Evolutionary conservation across 2,888 invertebrate genomes (phyloP).

Genomic region (Dioctria linearis): DNA sequence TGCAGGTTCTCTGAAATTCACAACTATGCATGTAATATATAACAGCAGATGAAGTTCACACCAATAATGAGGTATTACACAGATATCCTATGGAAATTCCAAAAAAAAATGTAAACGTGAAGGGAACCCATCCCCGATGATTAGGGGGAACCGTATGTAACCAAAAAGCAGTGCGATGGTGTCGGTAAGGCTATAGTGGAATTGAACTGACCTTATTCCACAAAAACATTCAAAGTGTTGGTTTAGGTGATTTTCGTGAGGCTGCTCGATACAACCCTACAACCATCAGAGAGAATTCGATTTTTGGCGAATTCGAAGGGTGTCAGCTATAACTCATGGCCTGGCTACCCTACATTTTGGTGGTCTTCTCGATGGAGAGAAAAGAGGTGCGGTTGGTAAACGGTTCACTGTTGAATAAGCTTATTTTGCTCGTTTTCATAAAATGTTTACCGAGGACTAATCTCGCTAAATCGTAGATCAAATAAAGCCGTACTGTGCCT

Average conservation of each 20-base stretch:
- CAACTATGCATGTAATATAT: too few species aligned
- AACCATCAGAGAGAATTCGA: slow-evolving; percentile 31
- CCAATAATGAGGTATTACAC: background rate
- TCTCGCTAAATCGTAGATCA: slow-evolving; percentile 48
- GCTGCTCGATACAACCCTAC: background rate
- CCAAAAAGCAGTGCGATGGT: background rate
- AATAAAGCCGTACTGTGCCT: slow-evolving; percentile 43
- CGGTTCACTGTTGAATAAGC: slow-evolving; percentile 13
- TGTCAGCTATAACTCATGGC: slow-evolving; percentile 14
- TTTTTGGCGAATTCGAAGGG: slow-evolving; percentile 31
- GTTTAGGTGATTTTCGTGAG: slow-evolving; percentile 5
- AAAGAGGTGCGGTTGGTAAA: slow-evolving; percentile 10
- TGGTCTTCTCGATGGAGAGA: background rate
- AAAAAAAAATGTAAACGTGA: background rate
- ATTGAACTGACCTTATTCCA: background rate
- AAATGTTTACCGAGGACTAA: slow-evolving; percentile 47
- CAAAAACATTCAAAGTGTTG: background rate
- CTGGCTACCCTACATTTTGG: background rate
- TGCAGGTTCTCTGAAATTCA: slow-evolving; percentile 4
- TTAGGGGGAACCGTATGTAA: background rate
- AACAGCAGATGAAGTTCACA: slow-evolving; percentile 21
- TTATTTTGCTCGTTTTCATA: slow-evolving; percentile 40
- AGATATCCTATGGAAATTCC: too few species aligned
- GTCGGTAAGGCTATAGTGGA: background rate
- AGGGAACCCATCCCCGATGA: background rate